Conservation (phyloP, 2,113 vertebrate genomes). For the Colistium nudipinnis region DNA sequence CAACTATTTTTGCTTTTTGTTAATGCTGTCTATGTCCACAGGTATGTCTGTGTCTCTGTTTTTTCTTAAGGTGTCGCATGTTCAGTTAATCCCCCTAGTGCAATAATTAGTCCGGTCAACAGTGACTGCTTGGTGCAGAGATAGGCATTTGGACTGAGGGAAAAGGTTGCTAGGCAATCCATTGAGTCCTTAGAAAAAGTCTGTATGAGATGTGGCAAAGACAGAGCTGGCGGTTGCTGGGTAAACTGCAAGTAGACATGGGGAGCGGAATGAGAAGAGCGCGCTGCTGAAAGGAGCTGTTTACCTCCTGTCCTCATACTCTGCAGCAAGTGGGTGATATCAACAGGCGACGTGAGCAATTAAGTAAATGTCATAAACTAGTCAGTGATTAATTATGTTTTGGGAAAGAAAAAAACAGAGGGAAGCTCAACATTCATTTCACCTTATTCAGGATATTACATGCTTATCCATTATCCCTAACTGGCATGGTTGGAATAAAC, state of each 20-base stretch:
- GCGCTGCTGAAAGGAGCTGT: conserved; percentile 38
- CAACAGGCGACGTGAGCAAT: conserved; percentile 56
- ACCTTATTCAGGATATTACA: conserved; percentile 20
- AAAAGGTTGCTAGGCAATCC: conserved; percentile 80
- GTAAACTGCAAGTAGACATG: conserved; percentile 70
- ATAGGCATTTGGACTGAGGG: conserved; percentile 59
- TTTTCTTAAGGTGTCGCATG: conserved; percentile 19
- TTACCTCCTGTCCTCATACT: conserved; percentile 41
- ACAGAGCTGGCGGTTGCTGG: conserved; percentile 70
- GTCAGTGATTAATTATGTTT: conserved; percentile 30
- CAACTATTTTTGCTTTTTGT: not conserved
- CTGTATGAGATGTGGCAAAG: conserved; percentile 65
- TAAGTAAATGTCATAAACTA: conserved; percentile 42
- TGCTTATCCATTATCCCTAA: conserved; percentile 14
- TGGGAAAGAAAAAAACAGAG: not conserved
- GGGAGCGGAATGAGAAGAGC: conserved; percentile 44
- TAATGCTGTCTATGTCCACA: not conserved
- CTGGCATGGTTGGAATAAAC: conserved; percentile 35
- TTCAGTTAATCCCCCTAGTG: conserved; percentile 36
- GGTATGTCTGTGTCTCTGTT: not conserved
- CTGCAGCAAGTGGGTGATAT: conserved; percentile 43
- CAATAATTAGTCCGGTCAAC: conserved; percentile 59
- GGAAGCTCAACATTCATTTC: conserved; percentile 27
- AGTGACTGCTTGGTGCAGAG: conserved; percentile 46
- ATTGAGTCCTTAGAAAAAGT: conserved; percentile 73